phyloP scores from a whole-genome alignment of 2,113 vertebrate genomes.

The Festucalex cinctus region DNA sequence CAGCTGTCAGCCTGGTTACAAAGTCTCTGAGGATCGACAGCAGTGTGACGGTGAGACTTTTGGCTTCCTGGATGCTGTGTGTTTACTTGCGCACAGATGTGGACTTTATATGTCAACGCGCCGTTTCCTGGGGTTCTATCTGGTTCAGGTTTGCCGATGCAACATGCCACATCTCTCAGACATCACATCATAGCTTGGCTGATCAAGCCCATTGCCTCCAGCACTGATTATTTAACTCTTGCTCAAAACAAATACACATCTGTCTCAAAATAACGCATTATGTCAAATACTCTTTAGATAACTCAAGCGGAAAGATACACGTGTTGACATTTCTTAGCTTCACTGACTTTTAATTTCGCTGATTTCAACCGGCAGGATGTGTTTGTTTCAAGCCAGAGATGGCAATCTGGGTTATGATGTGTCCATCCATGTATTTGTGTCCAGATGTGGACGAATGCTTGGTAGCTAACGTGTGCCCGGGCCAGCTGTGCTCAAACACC shows the following conservation, averaged over 20 bases:
- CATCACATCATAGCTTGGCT: conserved; percentile 68
- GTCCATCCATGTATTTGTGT: conserved; percentile 40
- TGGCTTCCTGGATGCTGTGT: conserved; percentile 22
- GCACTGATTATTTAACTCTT: conserved; percentile 38
- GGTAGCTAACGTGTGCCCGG: conserved; percentile 65
- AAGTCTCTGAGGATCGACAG: conserved; percentile 55
- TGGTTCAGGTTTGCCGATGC: conserved; percentile 24
- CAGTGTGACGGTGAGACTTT: conserved; percentile 65
- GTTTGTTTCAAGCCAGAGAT: conserved; percentile 51
- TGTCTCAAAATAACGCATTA: conserved; percentile 45
- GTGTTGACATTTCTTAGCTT: conserved; percentile 43
- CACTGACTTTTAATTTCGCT: conserved; percentile 36
- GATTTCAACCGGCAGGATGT: conserved; percentile 48
- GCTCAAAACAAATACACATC: conserved; percentile 46
- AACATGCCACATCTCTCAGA: conserved; percentile 24
- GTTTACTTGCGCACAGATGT: conserved; percentile 23
- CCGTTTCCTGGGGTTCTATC: conserved; percentile 23
- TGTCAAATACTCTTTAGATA: conserved; percentile 43
- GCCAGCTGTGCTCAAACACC: conserved; percentile 73
- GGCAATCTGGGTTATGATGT: conserved; percentile 46
- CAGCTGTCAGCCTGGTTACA: conserved; percentile 63
- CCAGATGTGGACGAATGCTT: conserved; percentile 65
- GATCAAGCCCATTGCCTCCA: conserved; percentile 40
- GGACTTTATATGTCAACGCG: conserved; percentile 1
- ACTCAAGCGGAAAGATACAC: conserved; percentile 35